Percentiles rank a stretch among this genome's conserved stretches.
Evolutionary conservation across 2,888 invertebrate species (phyloP).

Genomic region (Scrobipalpa atriplicella): DNA sequence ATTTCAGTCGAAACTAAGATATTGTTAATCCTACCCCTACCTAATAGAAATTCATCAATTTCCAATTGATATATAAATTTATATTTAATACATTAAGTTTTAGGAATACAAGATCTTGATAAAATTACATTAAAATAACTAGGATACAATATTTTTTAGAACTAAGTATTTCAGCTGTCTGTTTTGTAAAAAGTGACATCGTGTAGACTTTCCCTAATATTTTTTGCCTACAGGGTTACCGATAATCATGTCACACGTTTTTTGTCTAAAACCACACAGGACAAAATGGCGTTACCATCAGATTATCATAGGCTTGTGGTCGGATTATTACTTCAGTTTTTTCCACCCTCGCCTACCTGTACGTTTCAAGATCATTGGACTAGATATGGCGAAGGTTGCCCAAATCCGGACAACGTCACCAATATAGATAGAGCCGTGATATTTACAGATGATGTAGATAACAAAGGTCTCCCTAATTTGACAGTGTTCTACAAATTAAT

Average conservation of each 20-base stretch:
- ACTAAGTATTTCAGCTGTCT: too few relatives aligned
- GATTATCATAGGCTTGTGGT: constrained; percentile 79
- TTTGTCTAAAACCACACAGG: constrained; percentile 79
- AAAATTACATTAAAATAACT: too few relatives aligned
- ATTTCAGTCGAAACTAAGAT: too few relatives aligned
- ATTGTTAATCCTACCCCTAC: too few relatives aligned
- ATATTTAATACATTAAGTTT: too few relatives aligned
- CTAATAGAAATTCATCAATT: too few relatives aligned
- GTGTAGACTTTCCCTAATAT: constrained; percentile 54
- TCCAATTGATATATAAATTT: too few relatives aligned
- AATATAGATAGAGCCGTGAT: constrained; percentile 45
- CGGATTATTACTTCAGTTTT: constrained; percentile 81
- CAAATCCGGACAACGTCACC: constrained; percentile 57
- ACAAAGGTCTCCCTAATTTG: constrained; percentile 38
- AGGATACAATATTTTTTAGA: too few relatives aligned
- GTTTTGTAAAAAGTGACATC: not conserved
- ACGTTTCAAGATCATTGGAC: constrained; percentile 51
- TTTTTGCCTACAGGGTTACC: constrained; percentile 66
- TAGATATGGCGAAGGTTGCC: constrained; percentile 61
- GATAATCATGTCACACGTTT: constrained; percentile 82
- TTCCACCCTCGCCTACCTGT: constrained; percentile 73
- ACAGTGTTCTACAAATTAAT: constrained; percentile 67
- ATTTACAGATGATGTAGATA: not conserved
- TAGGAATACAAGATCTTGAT: too few relatives aligned
- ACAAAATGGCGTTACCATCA: constrained; percentile 82